Base-by-base conservation (phyloP, 2,888 invertebrate genomes). In the Clepsis dumicolana region DNA sequence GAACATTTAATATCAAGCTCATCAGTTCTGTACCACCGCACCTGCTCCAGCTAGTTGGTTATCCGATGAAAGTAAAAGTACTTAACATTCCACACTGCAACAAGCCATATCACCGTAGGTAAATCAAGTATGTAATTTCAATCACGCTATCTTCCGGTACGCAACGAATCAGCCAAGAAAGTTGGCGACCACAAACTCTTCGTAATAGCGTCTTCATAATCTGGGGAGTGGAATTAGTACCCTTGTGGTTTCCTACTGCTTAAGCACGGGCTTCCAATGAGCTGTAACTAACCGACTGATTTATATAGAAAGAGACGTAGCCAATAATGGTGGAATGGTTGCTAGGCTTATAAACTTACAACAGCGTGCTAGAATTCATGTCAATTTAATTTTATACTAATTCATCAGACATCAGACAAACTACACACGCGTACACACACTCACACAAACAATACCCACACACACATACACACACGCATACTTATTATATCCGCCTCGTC, bases 141-240 rank as follows among this genome's bases (percentile, higher is more conserved):
- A 78, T 79, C 76, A 76, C 70, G 69, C 69, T 44, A 65, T 72
- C 74, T 72, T 75, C 73, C 71, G 76, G 73, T 71, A 70, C 74
- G 72, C 74, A 76, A 76, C 77, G 71, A 75, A 77, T 79, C 73
- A 62, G 61, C 35, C 38, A 63, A 63, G 67, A 73, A 74, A 74
- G 74, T 75, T 71, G 63, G 73, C 70, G 61, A 77, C 77, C 77
- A 74, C 77, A 76, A 70, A 75, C 27, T 35, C 52, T 2, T 41
- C 63, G 67, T 67, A 67, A 67, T 52, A 25, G n/a, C 63, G 57
- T 59, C 59, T 59, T 61, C 68, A 64, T 70, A 59, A 73, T 60
- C 71, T 44, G 65, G 44, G 61, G 56, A 70, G 68, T 65, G 65
- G 52, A 71, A 57, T 70, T 71, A 64, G 57, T 70, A 68, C 70